phyloP scores from a whole-genome alignment of 2,797 vertebrate genomes.

The Kryptopterus vitreolus region DNA sequence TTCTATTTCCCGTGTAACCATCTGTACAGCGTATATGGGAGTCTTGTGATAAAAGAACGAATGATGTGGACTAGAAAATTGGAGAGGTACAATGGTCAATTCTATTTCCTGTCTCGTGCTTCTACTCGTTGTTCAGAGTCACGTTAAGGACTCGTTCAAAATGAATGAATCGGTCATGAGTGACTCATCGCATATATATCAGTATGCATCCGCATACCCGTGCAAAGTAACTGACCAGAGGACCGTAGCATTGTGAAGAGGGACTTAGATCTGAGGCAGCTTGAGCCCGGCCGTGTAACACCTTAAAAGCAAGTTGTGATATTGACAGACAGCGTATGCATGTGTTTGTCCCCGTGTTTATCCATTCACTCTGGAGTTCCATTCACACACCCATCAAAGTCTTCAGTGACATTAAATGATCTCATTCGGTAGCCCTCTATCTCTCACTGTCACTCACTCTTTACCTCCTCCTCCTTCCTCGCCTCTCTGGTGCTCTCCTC shows the following conservation, averaged over 20 bases:
- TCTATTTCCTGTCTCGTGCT: no score
- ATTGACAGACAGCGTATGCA: background rate
- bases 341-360: background rate
- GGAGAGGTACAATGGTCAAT: no score
- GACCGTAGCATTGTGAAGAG: background rate
- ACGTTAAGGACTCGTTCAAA: no score
- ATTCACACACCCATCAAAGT: conserved; percentile 2
- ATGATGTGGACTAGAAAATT: no score
- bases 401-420: conserved; percentile 13
- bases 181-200: no score
- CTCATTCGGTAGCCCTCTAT: background rate
- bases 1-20: no score
- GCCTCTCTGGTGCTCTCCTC: conserved; percentile 7
- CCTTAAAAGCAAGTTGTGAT: background rate
- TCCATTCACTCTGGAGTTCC: background rate
- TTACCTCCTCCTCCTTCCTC: conserved; percentile 1
- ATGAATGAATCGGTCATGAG: no score
- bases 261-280: background rate
- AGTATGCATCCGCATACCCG: no score
- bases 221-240: background rate
- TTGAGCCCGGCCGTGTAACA: background rate
- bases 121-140: no score
- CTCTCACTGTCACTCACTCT: conserved; percentile 15
- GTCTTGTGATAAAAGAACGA: no score
- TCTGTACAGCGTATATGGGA: no score